Base-by-base conservation (phyloP, 2,888 invertebrate genomes). In the Leucophora obtusa region DNA sequence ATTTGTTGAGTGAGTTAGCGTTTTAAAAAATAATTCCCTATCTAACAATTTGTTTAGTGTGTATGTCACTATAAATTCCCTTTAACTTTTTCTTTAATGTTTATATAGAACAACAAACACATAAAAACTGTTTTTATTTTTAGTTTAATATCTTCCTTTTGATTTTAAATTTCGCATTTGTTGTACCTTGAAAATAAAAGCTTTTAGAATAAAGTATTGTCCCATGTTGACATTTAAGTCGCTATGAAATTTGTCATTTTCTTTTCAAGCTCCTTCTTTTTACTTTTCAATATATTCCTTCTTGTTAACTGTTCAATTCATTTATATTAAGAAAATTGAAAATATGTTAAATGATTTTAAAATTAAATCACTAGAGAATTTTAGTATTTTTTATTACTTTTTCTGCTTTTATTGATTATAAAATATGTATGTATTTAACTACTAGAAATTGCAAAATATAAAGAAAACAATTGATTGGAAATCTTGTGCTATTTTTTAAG, bases 181-280 rank as follows among this genome's bases (percentile, higher is more conserved):
- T 24, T 50, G 14, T 62, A 47, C n/a, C 43, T 70, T 21, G 21
- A 33, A 59, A 47, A 18, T 21, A 21, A 60, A 60, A 60, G 9
- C 38, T 21, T 47, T 60, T 5, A 21, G 62, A 18, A 53, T 47
- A 58, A 21, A 60, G 54, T 53, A 54, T 62, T 77, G 68, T 66
- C 73, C 69, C 80, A 72, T 78, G 82, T 78, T 82, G 80, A 82
- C 78, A 80, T 80, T 82, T 82, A 74, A 80, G 80, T 80, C 80
- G 74, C 65, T 58, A 10, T 43, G 24, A 38, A 21, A 21, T 47
- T 24, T 21, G 35, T 28, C 3, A 17, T 53, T 18, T 24, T 21
- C n/a, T 54, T 54, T 18, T 54, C 21, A 1, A 24, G 11, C 21
- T 21, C 2, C 21, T 21, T 21, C 4, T 21, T 21, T 4, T 21